Evolutionary conservation across 2,888 invertebrate genomes (phyloP).

Genomic region (Epirrita christyi): DNA sequence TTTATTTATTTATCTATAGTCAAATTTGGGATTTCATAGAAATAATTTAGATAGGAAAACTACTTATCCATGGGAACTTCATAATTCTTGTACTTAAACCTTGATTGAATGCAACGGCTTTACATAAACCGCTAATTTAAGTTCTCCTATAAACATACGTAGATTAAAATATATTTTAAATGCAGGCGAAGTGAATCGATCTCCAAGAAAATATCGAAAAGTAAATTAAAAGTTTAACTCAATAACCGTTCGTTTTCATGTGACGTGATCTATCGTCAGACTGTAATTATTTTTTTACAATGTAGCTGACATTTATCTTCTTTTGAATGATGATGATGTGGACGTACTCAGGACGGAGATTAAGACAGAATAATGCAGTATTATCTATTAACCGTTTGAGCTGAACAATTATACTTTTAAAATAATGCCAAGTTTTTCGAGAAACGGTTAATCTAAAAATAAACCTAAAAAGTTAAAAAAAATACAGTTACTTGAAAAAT

Average conservation of each 20-base stretch:
- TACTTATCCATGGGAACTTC: not conserved
- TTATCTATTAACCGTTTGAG: no score
- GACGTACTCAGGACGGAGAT: constrained; percentile 15
- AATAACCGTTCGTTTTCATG: constrained; percentile 26
- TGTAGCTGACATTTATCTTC: constrained; percentile 35
- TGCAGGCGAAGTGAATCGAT: constrained; percentile 29
- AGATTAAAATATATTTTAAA: constrained; percentile 33
- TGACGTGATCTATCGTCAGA: constrained; percentile 39
- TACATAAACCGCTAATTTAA: constrained; percentile 7
- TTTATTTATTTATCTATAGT: no score
- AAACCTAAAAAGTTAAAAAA: no score
- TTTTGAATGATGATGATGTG: constrained; percentile 24
- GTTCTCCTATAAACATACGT: constrained; percentile 20
- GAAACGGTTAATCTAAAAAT: no score
- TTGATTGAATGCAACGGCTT: constrained; percentile 12
- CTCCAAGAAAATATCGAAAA: constrained; percentile 20
- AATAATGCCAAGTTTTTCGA: no score
- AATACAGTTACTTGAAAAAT: no score
- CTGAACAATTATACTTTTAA: not conserved
- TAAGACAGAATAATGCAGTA: not conserved
- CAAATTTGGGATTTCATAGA: no score
- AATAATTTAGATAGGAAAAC: no score
- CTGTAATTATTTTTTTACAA: constrained; percentile 37
- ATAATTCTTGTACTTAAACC: constrained; percentile 16
- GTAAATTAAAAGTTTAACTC: constrained; percentile 29